phyloP scores from a whole-genome alignment of 35 echinoderm and acorn worm species.

The Amphiura filiformis region DNA sequence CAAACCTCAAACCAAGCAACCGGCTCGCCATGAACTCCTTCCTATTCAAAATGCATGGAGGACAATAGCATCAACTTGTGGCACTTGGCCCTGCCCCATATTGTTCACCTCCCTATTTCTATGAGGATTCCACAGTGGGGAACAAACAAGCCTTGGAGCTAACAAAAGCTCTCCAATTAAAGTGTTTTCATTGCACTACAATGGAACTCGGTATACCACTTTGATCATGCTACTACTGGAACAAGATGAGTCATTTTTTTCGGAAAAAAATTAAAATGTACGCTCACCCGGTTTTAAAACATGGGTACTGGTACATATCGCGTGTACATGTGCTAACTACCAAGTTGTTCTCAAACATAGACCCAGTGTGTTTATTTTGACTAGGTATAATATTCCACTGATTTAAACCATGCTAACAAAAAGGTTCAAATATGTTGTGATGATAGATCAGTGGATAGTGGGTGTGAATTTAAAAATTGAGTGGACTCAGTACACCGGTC shows the following conservation, averaged over 20 bases:
- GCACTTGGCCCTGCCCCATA: too few species aligned
- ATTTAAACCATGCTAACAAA: too few species aligned
- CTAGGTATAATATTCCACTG: neutral
- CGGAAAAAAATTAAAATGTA: too few species aligned
- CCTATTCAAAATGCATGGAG: neutral
- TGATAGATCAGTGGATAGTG: too few species aligned
- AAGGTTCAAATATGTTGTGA: too few species aligned
- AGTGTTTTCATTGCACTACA: neutral
- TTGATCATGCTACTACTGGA: neutral
- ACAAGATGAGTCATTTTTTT: neutral
- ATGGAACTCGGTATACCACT: neutral
- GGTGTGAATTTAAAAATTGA: too few species aligned
- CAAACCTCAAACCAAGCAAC: neutral
- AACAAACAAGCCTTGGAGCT: neutral
- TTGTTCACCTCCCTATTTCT: neutral
- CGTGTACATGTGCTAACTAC: neutral
- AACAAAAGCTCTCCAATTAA: neutral
- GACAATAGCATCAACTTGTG: neutral
- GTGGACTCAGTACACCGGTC: too few species aligned
- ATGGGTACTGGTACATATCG: neutral
- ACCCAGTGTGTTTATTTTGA: neutral
- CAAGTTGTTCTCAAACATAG: neutral
- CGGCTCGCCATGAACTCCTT: neutral
- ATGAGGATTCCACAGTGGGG: neutral
- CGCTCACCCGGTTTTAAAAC: too few species aligned